Conservation (phyloP, 2,888 invertebrate genomes). For the Erebia epiphron region DNA sequence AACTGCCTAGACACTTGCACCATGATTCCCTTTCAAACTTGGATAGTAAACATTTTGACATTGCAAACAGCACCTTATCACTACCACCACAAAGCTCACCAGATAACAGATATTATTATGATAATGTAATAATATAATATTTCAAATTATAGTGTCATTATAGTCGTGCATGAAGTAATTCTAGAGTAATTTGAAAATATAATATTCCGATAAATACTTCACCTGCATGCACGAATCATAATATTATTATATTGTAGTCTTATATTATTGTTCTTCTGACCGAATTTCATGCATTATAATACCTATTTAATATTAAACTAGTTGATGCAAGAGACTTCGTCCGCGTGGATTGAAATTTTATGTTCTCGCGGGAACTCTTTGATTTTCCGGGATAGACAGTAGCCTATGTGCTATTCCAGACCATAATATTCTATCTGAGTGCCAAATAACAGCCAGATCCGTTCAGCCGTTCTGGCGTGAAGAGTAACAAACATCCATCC, state of each 20-base stretch:
- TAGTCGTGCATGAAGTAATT: slow-evolving; percentile 37
- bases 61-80: slow-evolving; percentile 44
- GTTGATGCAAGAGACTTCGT: no score
- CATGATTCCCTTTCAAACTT: slow-evolving; percentile 39
- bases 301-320: no score
- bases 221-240: neutral
- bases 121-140: slow-evolving; percentile 50
- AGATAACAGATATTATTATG: slow-evolving; percentile 34
- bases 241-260: neutral
- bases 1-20: slow-evolving; percentile 46
- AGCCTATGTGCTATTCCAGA: no score
- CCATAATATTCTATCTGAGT: no score
- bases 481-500: no score
- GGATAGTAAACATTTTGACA: slow-evolving; percentile 29
- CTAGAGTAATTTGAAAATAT: slow-evolving; percentile 28
- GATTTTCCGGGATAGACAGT: no score
- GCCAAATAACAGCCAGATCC: no score
- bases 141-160: slow-evolving; percentile 68
- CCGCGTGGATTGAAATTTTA: no score
- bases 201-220: slow-evolving; percentile 1
- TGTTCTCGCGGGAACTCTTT: no score
- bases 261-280: neutral
- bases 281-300: no score
- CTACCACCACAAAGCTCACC: slow-evolving; percentile 38
- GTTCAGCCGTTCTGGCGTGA: no score